These are phyloP conservation scores for Ataeniobius toweri DNA, from an alignment of 2,797 vertebrate species.

Conservation along the genomic window DNA sequence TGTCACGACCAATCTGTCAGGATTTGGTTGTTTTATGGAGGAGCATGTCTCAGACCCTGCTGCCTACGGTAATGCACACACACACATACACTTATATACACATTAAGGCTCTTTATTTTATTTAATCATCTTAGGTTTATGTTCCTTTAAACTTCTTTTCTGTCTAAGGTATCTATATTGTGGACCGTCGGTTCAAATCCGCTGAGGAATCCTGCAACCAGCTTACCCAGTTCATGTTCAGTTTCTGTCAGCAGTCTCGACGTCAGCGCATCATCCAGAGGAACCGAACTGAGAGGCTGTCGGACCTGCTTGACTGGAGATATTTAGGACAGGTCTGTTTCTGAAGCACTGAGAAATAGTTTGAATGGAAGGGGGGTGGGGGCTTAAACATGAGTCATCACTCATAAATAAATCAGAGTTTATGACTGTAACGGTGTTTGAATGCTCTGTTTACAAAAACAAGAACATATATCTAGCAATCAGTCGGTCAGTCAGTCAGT, in stretches of 20 bases:
- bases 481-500: no score
- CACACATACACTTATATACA: background rate
- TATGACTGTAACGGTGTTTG: background rate
- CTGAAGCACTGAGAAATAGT: background rate
- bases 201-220: slow-evolving; percentile 95
- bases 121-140: background rate
- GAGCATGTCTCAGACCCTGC: slow-evolving; percentile 93
- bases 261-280: slow-evolving; percentile 95
- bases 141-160: background rate
- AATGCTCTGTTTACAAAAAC: background rate
- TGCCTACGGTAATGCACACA: slow-evolving; percentile 85
- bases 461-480: no score
- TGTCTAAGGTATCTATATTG: slow-evolving; percentile 90
- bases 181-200: slow-evolving; percentile 92
- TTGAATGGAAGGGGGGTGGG: background rate
- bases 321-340: slow-evolving; percentile 89
- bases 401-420: background rate
- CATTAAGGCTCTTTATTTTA: background rate
- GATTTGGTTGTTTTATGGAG: slow-evolving; percentile 97
- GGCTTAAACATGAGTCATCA: background rate
- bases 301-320: slow-evolving; percentile 95
- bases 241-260: slow-evolving; percentile 93
- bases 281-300: slow-evolving; percentile 93
- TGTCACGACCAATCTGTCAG: slow-evolving; percentile 96
- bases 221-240: slow-evolving; percentile 94